phyloP scores from a whole-genome alignment of 92 coral and sea anemone genomes.

The Anthopleura xanthogrammica region DNA sequence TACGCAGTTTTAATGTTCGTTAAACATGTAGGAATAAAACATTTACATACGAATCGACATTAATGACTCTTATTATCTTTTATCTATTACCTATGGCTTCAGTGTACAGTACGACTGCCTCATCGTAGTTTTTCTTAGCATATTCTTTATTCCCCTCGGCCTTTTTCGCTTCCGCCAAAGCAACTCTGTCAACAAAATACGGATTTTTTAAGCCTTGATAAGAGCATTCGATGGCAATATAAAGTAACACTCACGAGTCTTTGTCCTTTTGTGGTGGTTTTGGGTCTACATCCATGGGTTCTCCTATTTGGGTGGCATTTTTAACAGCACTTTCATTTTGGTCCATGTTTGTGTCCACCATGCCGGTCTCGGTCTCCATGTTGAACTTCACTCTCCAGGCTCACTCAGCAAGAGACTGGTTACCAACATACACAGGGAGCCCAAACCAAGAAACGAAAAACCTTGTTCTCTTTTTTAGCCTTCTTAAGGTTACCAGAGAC shows the following conservation, averaged over 20 bases:
- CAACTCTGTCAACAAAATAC: constrained; percentile 50
- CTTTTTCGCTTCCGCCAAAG: constrained; percentile 85
- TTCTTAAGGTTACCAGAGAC: too few relatives aligned
- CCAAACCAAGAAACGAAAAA: too few relatives aligned
- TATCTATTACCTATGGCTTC: constrained; percentile 88
- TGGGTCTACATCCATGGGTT: constrained; percentile 61
- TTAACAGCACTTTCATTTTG: constrained; percentile 13
- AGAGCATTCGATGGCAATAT: background rate
- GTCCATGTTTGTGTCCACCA: constrained; percentile 24
- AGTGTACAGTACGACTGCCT: constrained; percentile 72
- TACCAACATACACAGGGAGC: background rate
- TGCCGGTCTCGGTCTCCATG: constrained; percentile 33
- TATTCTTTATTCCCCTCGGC: constrained; percentile 90
- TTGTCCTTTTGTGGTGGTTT: constrained; percentile 17
- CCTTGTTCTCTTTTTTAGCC: too few relatives aligned
- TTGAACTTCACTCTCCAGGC: background rate
- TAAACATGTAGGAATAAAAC: background rate
- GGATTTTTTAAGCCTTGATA: background rate
- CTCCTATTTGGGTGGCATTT: constrained; percentile 15
- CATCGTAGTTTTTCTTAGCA: constrained; percentile 66
- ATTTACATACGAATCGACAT: background rate
- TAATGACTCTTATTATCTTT: background rate
- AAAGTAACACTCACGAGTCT: background rate
- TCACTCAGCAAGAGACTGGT: background rate
- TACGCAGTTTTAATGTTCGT: background rate